phyloP scores from a whole-genome alignment of 1,140 invertebrate genomes.

The Drosophila subobscura region DNA sequence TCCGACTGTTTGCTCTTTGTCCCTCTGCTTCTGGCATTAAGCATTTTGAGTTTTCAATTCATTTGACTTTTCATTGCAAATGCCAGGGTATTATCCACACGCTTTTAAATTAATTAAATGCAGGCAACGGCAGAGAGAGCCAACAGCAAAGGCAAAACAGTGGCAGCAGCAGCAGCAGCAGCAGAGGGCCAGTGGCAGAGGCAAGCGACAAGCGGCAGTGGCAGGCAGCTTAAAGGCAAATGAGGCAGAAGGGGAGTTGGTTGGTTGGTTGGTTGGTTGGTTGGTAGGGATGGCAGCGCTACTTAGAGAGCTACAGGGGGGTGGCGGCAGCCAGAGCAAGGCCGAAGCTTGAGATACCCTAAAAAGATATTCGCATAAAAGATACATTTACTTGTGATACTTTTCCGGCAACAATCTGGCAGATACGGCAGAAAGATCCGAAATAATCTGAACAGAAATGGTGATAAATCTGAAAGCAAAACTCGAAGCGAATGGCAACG shows the following conservation, averaged over 20 bases:
- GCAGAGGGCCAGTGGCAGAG: background rate
- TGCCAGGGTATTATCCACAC: slow-evolving; percentile 79
- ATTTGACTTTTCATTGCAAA: slow-evolving; percentile 81
- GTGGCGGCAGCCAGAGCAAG: slow-evolving; percentile 1
- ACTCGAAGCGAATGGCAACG: slow-evolving; percentile 2
- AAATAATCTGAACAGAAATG: too few relatives aligned
- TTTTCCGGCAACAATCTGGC: too few relatives aligned
- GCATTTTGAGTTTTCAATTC: slow-evolving; percentile 78
- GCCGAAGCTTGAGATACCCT: too few relatives aligned
- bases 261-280: background rate
- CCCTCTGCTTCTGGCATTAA: slow-evolving; percentile 49
- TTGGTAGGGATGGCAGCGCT: too few relatives aligned
- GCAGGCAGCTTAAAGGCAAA: background rate
- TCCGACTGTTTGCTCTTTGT: slow-evolving; percentile 17
- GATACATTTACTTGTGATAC: too few relatives aligned
- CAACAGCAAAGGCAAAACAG: slow-evolving; percentile 11
- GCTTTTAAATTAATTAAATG: slow-evolving; percentile 82
- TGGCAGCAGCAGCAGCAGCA: slow-evolving; percentile 3
- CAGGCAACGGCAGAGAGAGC: slow-evolving; percentile 38
- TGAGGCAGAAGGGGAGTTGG: background rate
- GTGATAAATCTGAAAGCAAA: too few relatives aligned
- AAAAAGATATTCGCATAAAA: too few relatives aligned
- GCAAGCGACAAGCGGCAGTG: too few relatives aligned
- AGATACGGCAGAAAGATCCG: too few relatives aligned
- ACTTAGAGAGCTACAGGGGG: too few relatives aligned